Evolutionary conservation across 2,888 invertebrate species (phyloP), one percentile per base, ranked within the genome.

Genomic region (Drosophila recens): DNA sequence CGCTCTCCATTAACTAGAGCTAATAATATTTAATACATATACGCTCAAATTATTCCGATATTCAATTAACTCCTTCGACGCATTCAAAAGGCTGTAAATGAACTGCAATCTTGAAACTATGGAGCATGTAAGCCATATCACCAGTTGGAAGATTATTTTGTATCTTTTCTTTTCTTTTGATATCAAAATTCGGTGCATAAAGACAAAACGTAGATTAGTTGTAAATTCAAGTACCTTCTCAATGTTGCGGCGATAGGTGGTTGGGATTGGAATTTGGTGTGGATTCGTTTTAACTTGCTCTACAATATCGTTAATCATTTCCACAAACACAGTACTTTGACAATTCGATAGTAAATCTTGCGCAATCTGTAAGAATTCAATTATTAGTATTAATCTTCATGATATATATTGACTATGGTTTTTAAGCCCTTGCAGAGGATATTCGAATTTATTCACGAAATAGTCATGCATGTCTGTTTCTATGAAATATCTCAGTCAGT

Each of bases 221-320:
- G 36, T 40, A 54, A 53, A 30, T 65, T 46, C 49, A 88, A 87
- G 84, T 90, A 92, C 92, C 91, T 92, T 92, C 79, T 92, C 92
- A 62, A 92, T 89, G 77, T 90, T 91, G 56, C 91, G 91, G 40
- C 91, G 90, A 80, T 90, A 90, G 64, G 87, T 90, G 38, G 93
- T 93, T 67, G 94, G 93, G 20, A 95, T 94, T 4, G 96, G 96
- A 79, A 96, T 94, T 82, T 94, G 94, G 54, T 95, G 95, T 4
- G 98, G 97, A 93, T 97, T 95, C 81, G 95, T 94, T 87, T 96
- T 95, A 75, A 98, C 94, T 93, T 97, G 97, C 48, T 95, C 94
- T 66, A 98, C 96, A 75, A 98, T 96, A 90, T 98, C 97, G 83
- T 96, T 95, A 76, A 98, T 95, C 91, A 98, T 95, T 87, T 97